Base-by-base conservation (phyloP, 2,113 vertebrate genomes). In the Periophthalmus modestus region DNA sequence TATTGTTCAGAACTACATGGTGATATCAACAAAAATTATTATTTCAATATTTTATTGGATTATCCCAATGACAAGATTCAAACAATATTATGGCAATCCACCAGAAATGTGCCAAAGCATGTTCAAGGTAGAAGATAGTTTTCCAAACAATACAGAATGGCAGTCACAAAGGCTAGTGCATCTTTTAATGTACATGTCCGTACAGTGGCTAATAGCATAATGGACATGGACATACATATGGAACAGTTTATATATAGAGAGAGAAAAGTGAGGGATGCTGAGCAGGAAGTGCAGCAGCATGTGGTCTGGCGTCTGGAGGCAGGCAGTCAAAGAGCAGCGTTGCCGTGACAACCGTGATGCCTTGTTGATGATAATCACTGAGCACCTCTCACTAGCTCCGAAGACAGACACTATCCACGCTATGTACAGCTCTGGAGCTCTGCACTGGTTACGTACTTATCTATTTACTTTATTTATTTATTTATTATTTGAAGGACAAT, bases 301-400 rank as follows among this genome's bases (percentile, higher is more conserved):
- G 92, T 90, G 91, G 88, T 88, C 72, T 71, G 79, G 84, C 79
- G 87, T 89, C 86, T 87, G 88, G 91, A 92, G 86, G 88, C 75
- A 83, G 82, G 81, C 85, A 86, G 80, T 92, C 92, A 92, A 91
- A 89, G 84, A 88, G 84, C 82, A 79, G 72, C 19, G 88, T 93
- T 92, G 87, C 90, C 92, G 86, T 89, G 90, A 93, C 89, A 92
- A 93, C 92, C 81, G 85, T 73, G 89, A 92, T 92, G 91, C 90
- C 82, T 83, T 85, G 86, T 79, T 87, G 84, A 89, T 88, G 82
- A 81, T 92, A 88, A 85, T 85, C 79, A 79, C 74, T 24, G 66
- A 89, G 84, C 84, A 82, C 82, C 79, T 87, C 72, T 15, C 71
- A 72, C 75, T 68, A 67, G 70, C 74, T 87, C 66, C 71, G 73